Evolutionary conservation across 2,797 vertebrate species (phyloP).

Genomic region (Gallinago nigripennis): DNA sequence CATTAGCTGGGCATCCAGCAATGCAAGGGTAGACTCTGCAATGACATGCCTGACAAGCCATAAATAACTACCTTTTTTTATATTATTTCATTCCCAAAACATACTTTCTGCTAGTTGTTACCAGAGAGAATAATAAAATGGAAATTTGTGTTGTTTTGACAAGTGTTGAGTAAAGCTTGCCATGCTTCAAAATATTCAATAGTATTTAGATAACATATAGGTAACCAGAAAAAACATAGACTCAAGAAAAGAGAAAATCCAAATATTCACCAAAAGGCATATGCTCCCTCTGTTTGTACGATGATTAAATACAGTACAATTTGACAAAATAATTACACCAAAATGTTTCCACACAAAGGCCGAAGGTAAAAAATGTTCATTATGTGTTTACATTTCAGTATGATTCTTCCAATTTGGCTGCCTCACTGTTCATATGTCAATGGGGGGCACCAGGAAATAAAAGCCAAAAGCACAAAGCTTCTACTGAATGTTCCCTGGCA

Average conservation of each 20-base stretch:
- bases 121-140: not conserved
- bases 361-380: not conserved
- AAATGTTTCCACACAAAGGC: not conserved
- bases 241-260: not conserved
- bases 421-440: not conserved
- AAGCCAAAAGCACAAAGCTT: not conserved
- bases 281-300: not conserved
- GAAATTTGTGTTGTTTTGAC: constrained; percentile 14
- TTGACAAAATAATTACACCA: not conserved
- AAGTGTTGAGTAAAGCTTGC: not conserved
- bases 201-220: not conserved
- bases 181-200: not conserved
- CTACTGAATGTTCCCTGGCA: not conserved
- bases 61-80: not conserved
- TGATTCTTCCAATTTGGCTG: not conserved
- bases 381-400: not conserved
- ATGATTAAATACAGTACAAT: not conserved
- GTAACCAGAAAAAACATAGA: not conserved
- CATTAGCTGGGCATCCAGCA: not conserved
- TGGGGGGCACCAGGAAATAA: constrained; percentile 1
- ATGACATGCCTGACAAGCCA: not conserved
- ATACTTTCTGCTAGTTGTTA: not conserved
- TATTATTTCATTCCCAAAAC: not conserved
- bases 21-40: not conserved
- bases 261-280: not conserved